These are phyloP conservation scores for Calyptomena viridis DNA, from an alignment of 2,113 vertebrate species.

Conservation along the genomic window DNA sequence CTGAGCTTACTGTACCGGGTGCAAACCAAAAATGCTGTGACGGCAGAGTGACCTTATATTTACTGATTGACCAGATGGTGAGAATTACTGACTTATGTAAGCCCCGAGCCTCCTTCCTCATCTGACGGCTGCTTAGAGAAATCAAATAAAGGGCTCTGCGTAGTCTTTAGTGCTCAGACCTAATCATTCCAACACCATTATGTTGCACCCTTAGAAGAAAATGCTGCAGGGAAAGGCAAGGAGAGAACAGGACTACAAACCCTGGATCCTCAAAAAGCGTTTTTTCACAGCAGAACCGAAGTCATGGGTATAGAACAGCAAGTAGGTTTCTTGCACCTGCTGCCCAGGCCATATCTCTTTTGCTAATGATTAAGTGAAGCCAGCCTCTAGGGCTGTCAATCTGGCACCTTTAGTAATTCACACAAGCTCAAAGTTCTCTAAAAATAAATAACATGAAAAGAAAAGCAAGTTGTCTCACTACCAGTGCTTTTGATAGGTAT, in stretches of 20 bases:
- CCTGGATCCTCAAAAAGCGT: not conserved
- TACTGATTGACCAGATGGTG: constrained; percentile 49
- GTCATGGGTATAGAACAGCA: not conserved
- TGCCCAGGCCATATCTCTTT: not conserved
- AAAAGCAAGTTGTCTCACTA: not conserved
- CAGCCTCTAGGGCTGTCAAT: constrained; percentile 39
- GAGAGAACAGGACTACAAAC: not conserved
- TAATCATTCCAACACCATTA: not conserved
- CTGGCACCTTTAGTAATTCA: not conserved
- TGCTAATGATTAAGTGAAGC: constrained; percentile 14
- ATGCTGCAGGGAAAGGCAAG: constrained; percentile 3
- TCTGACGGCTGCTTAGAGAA: not conserved
- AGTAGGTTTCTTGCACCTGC: not conserved
- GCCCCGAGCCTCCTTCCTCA: constrained; percentile 22
- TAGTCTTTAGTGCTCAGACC: not conserved
- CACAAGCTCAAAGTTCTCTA: not conserved
- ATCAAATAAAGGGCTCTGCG: not conserved
- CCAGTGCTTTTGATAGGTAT: constrained; percentile 5
- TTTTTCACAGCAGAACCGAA: not conserved
- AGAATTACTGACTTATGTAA: constrained; percentile 42
- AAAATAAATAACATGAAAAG: constrained; percentile 28
- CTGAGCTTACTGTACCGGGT: not conserved
- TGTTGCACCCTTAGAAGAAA: not conserved
- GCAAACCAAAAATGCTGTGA: not conserved
- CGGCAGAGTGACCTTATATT: constrained; percentile 30